Evolutionary conservation across 2,113 vertebrate genomes (phyloP), one percentile per base, ranked within the genome.

Genomic region (Willisornis vidua): DNA sequence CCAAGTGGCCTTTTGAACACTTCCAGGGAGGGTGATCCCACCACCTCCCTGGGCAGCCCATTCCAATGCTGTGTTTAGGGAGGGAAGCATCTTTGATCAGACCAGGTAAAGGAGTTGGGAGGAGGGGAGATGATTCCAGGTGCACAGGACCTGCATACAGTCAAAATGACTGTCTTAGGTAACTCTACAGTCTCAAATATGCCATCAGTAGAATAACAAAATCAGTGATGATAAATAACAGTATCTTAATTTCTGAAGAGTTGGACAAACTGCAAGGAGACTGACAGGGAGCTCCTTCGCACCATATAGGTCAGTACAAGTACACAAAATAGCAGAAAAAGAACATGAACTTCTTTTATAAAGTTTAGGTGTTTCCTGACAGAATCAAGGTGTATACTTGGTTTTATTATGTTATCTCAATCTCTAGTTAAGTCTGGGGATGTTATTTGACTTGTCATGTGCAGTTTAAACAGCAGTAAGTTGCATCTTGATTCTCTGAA

Each of bases 261-360:
- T 13, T 84, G 61, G 51, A 14, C 28, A 57, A 90, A 80, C 20
- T 37, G 39, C 48, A 90, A 63, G 15, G 45, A 86, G 29, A 31
- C 29, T 52, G 37, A 31, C 7, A 48, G 68, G 12, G 65, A 79
- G 19, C 18, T 81, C 22, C 49, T 84, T 31, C 33, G 66, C 31
- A 33, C 26, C 0, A 1, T 19, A 23, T 22, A n/a, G 33, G 26
- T 74, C 20, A 63, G 76, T 29, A 14, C 59, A 70, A 2, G 1
- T 8, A 43, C 19, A 31, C 28, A 37, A 25, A 72, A 74, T 20
- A 79, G 33, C 48, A 84, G 41, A 84, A 17, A 83, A 66, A 80
- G 10, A 71, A n/a, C 4, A 15, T 14, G 6, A 77, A 66, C 8
- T 54, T 19, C 10, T 48, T 74, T 57, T 54, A 62, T 83, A 73